These are phyloP conservation scores for Laticauda colubrina DNA, from an alignment of 2,113 vertebrate genomes.

Conservation along the genomic window DNA sequence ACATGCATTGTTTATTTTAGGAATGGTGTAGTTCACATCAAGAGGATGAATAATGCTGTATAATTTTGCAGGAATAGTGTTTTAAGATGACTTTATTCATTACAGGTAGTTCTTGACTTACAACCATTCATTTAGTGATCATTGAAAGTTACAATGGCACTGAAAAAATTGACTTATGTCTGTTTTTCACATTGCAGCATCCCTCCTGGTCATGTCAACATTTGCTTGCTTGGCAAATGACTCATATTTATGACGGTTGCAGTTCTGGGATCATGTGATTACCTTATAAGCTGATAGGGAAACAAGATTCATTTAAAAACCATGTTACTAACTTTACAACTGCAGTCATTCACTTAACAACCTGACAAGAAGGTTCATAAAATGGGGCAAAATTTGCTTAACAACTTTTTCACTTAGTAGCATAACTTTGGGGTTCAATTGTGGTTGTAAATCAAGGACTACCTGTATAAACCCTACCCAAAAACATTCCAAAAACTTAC, in stretches of 20 bases:
- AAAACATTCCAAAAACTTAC: constrained; percentile 9
- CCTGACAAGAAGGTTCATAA: not conserved
- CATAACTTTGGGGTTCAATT: too few relatives aligned
- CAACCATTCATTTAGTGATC: not conserved
- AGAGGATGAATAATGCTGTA: not conserved
- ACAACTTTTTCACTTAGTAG: not conserved
- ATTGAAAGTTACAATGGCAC: not conserved
- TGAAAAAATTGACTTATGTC: not conserved
- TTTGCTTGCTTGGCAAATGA: not conserved
- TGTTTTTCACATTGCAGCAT: not conserved
- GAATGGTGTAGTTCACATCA: constrained; percentile 14
- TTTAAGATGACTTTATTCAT: not conserved
- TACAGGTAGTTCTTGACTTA: not conserved
- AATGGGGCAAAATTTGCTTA: not conserved
- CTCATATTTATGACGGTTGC: not conserved
- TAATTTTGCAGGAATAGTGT: not conserved
- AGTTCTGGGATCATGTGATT: not conserved
- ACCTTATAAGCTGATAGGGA: not conserved
- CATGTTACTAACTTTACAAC: too few relatives aligned
- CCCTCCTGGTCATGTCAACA: not conserved
- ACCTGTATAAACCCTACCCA: not conserved
- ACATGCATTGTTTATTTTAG: not conserved
- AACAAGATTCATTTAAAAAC: not conserved
- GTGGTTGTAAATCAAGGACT: not conserved
- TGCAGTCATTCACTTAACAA: not conserved